Evolutionary conservation across 1,140 invertebrate genomes (phyloP), one percentile per base, ranked within the genome.

Genomic region (Acromyrmex heyeri): DNA sequence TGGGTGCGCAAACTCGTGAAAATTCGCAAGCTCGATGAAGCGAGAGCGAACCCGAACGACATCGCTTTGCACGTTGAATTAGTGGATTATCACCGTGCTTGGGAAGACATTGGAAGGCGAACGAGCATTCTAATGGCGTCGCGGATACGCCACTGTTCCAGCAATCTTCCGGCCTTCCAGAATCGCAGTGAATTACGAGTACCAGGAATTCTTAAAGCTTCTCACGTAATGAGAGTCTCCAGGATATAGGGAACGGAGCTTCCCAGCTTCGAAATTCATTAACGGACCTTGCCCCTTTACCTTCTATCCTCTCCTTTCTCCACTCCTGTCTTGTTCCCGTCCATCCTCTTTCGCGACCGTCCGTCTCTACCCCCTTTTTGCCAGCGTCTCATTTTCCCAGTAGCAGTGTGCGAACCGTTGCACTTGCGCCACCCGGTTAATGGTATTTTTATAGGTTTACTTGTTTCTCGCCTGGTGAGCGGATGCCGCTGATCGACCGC

Each of bases 151-250:
- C 89, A 86, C 88, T 79, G 86, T 90, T 90, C 86, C 67, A 87
- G 70, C 82, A 72, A 90, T 70, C 85, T 89, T 90, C 79, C 83
- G 50, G 86, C 75, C 85, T 87, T 77, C 53, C 76, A 53, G 89
- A 91, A 87, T 91, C 88, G 86, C 65, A 72, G 87, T 91, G 88
- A 93, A 91, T 92, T 91, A 92, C 91, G 90, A 90, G 85, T 75
- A 78, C 62, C 70, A 78, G 86, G 75, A 91, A 92, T 92, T 93
- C 91, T 91, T 90, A 91, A 93, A 93, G 90, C 91, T 92, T 87
- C 91, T 93, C 92, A 91, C 92, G 92, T 93, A 93, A 93, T 93
- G 92, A 93, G 91, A 92, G 89, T 89, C 89, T 91, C 89, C 77
- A 88, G 87, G 88, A 92, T 90, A 91, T 89, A 87, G 87, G 89